Conservation (phyloP, 2,113 vertebrate species). For the Pao palembangensis region DNA sequence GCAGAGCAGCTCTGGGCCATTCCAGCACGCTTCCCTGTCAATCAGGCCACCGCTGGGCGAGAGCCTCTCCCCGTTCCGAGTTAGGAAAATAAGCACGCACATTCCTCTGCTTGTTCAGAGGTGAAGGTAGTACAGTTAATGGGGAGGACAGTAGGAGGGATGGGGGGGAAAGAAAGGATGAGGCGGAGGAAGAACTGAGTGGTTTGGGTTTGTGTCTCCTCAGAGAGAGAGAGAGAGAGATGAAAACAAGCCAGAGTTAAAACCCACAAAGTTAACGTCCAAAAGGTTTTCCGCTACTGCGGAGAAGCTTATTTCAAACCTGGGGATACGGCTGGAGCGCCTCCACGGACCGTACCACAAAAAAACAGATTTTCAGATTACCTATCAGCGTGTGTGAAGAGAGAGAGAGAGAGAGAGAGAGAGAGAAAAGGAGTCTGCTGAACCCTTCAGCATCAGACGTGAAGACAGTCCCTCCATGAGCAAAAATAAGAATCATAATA, state of each 20-base stretch:
- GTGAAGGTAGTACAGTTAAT: slow-evolving; percentile 23
- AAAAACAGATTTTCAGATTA: slow-evolving; percentile 25
- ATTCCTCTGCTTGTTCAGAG: slow-evolving; percentile 58
- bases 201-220: slow-evolving; percentile 9
- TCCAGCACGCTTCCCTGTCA: slow-evolving; percentile 59
- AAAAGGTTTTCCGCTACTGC: slow-evolving; percentile 30
- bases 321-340: slow-evolving; percentile 5
- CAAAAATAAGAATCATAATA: too few species aligned
- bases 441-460: not conserved
- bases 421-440: not conserved
- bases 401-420: not conserved
- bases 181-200: slow-evolving; percentile 17
- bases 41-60: slow-evolving; percentile 49
- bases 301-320: slow-evolving; percentile 11
- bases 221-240: slow-evolving; percentile 9
- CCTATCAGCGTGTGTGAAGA: slow-evolving; percentile 11
- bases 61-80: slow-evolving; percentile 41
- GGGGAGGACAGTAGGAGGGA: slow-evolving; percentile 44
- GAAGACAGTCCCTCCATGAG: too few species aligned
- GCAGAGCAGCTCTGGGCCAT: slow-evolving; percentile 36
- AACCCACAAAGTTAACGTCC: slow-evolving; percentile 7
- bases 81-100: slow-evolving; percentile 66
- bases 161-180: not conserved
- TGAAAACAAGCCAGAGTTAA: slow-evolving; percentile 31
- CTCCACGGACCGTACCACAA: slow-evolving; percentile 23